Evolutionary conservation across 2,113 vertebrate genomes (phyloP).

Genomic region (Cepphus grylle): DNA sequence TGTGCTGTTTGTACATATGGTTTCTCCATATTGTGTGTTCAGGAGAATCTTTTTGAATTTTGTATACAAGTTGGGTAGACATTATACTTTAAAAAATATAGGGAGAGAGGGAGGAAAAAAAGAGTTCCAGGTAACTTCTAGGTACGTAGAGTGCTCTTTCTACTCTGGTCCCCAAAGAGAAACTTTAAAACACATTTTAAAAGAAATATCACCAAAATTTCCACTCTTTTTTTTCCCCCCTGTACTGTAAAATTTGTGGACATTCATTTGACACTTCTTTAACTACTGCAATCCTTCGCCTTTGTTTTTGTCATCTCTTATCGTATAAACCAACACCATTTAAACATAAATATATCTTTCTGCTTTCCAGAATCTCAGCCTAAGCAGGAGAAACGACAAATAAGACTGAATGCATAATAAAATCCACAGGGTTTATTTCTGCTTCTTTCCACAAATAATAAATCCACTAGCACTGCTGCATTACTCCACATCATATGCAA

Average conservation of each 20-base stretch:
- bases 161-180: not conserved
- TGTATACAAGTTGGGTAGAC: slow-evolving; percentile 30
- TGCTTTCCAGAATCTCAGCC: not conserved
- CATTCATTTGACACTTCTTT: not conserved
- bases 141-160: not conserved
- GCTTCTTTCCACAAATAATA: not conserved
- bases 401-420: not conserved
- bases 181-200: not conserved
- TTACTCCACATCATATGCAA: not conserved
- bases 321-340: not conserved
- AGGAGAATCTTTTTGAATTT: slow-evolving; percentile 58
- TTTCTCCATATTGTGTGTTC: slow-evolving; percentile 76
- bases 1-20: slow-evolving; percentile 77
- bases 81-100: not conserved
- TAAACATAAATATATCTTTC: not conserved
- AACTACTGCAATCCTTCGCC: not conserved
- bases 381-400: not conserved
- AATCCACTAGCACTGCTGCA: not conserved
- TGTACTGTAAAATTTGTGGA: not conserved
- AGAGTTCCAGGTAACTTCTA: slow-evolving; percentile 27
- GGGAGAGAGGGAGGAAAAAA: fast-evolving
- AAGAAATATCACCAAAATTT: not conserved
- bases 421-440: not conserved
- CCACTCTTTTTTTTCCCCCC: too few relatives aligned
- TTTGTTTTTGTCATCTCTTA: not conserved